Evolutionary conservation across 2,888 invertebrate genomes (phyloP), one percentile per base, ranked within the genome.

Genomic region (Dolichopus griseipennis): DNA sequence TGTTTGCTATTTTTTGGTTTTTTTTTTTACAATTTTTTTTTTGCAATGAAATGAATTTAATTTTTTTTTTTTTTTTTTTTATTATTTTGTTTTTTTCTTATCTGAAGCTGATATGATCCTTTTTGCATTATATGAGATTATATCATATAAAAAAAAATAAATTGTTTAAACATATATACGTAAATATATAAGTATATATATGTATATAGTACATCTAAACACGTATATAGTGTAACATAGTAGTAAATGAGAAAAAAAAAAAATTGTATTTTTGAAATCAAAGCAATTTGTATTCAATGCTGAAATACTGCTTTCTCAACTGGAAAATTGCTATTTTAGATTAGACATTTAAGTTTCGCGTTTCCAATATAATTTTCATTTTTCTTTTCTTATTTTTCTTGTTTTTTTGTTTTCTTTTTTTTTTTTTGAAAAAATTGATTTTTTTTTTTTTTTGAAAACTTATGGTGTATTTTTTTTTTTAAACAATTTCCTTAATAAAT

Each of bases 241-340:
- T 52, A 52, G 52, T 12, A 4, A 15, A 41, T 5, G 8, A 27
- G 3, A 27, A 27, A 27, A 27, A 27, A 27, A 27, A 27, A 27
- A 52, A 52, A 15, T 18, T 3, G 18, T 18, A 27, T 52, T 52
- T n/a, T n/a, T n/a, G n/a, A 15, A 52, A 52, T 52, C 52, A 52
- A 52, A 52, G 52, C 52, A 52, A 52, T 52, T 52, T 52, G 52
- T 52, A 52, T 52, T 52, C 52, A 18, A 18, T 52, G 18, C 52
- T 52, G 52, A 52, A 52, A 52, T 52, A 52, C 52, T 52, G 52
- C 52, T 52, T 52, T 52, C 52, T 63, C 63, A 63, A 63, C 27
- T 63, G 63, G 63, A 63, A 63, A 63, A 63, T 63, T 63, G 63
- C 63, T 63, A 27, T 27, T 63, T 63, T 63, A 63, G 63, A 63